These are phyloP conservation scores for Sanderia malayensis DNA, from an alignment of 30 jellyfish, hydroid and myxozoan genomes.

Conservation along the genomic window DNA sequence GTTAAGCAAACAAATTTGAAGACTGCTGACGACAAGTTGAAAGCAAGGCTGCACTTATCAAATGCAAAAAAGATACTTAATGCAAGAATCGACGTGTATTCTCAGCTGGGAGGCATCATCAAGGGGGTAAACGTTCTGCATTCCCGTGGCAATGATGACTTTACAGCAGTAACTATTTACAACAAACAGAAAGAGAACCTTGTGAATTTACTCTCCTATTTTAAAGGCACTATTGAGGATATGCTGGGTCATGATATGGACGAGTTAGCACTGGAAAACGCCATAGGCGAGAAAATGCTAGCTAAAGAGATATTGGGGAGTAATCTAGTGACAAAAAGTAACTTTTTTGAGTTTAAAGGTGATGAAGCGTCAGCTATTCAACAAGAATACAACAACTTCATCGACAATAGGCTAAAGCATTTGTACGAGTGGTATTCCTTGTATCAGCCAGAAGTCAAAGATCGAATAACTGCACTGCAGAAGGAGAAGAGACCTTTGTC, in stretches of 20 bases:
- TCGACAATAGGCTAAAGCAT: not conserved
- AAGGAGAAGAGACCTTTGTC: not conserved
- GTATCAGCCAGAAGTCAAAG: conserved; percentile 10
- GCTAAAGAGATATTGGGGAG: conserved; percentile 4
- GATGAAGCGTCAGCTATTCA: not conserved
- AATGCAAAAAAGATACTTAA: not conserved
- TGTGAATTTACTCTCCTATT: not conserved
- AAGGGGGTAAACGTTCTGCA: not conserved
- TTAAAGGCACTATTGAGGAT: conserved; percentile 2
- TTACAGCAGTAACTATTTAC: not conserved
- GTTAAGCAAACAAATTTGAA: conserved; percentile 7
- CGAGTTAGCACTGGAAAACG: not conserved
- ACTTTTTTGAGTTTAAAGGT: too few species aligned
- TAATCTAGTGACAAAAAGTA: not conserved
- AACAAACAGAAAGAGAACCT: not conserved
- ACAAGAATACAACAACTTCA: not conserved
- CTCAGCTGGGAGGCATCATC: not conserved
- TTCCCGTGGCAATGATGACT: not conserved
- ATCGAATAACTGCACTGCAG: not conserved
- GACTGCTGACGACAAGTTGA: not conserved
- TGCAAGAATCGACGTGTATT: conserved; percentile 3
- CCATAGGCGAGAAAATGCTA: not conserved
- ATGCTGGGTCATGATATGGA: conserved; percentile 11
- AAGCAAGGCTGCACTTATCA: not conserved
- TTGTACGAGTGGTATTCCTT: conserved; percentile 7